Base-by-base conservation (phyloP, 2,797 vertebrate species). In the Poeciliopsis presidionis region DNA sequence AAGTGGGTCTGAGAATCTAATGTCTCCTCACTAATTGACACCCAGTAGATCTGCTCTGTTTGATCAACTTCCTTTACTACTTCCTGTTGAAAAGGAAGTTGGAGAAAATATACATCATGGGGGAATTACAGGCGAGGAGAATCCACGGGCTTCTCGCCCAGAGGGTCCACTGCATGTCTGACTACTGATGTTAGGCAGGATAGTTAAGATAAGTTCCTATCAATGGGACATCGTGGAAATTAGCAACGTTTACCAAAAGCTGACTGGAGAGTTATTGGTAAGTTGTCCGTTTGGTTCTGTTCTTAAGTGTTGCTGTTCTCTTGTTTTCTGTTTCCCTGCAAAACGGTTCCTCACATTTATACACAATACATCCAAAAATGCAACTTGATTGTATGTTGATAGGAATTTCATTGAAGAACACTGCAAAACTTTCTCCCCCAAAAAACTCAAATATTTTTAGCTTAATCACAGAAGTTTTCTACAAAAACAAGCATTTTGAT, bases 31-130 rank as follows among this genome's bases (percentile, higher is more conserved):
- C 65, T 83, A 81, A 72, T 22, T 72, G 76, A 84, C 30, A 76
- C 69, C 14, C 46, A 49, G 63, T 13, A 76, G 77, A 71, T 81
- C 51, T 83, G 78, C 71, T 57, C 75, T 67, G 45, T 74, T 79
- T 76, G 41, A n/a, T n/a, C 13, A 76, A 71, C 74, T 33, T 33
- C 33, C 33, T 33, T 33, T 33, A 33, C 33, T 2, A 33, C n/a
- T 11, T 59, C 20, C 14, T 16, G 6, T 43, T 72, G 18, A 43
- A 57, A 33, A 67, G 49, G 30, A 78, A 78, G 33, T 47, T 36
- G 71, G 30, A n/a, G 65, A 45, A 72, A n/a, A 5, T 46, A 69
- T 36, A 33, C 57, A 47, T 81, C 13, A 30, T n/a, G 39, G 8
- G 20, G 41, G 12, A 51, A 73, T 30, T 51, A n/a, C 53, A 72